Evolutionary conservation across 2,113 vertebrate genomes (phyloP), one percentile per base, ranked within the genome.

Genomic region (Aplodontia rufa): DNA sequence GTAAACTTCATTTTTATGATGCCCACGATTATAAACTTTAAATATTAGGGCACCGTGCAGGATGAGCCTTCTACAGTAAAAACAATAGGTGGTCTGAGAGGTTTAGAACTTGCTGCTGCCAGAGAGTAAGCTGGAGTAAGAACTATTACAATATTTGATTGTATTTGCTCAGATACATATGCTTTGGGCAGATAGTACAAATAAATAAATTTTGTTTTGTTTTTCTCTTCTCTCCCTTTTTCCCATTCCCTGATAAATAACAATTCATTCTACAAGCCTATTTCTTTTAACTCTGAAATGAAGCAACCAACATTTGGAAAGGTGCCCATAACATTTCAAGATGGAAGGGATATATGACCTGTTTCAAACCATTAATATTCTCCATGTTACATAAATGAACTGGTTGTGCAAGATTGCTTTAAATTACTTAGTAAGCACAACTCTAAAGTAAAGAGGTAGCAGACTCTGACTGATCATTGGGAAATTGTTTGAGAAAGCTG

Each of bases 281-380:
- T 87, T 87, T 82, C 51, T 78, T 72, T 94, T 90, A 76, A 86
- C 40, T 89, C 42, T 90, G 19, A 90, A 94, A 35, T 13, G 9
- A 58, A 89, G 37, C 49, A 88, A 49, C 26, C 53, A 84, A 68
- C 6, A 72, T 76, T 64, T 94, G 47, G 16, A 91, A 53, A 24
- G 32, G 26, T 4, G 35, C 32, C 28, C 26, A 58, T 32, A 82
- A 68, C 40, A 45, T 55, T 47, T 75, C 37, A 71, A 81, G 53
- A 81, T 68, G 37, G 30, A 84, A 79, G 32, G 69, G 32, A 30
- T 51, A 47, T 62, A 3, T 81, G 16, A 72, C 6, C 2, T 91
- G 14, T 82, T 75, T 89, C 47, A 84, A 79, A 76, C 35, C 8
- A 66, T 47, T 30, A 30, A 93, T 74, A 74, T 80, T 93, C 51